A percentile compares a stretch with the other conserved stretches of the same genome.
Evolutionary conservation across 1,140 invertebrate species (phyloP).

Genomic region (Megathymus violae): DNA sequence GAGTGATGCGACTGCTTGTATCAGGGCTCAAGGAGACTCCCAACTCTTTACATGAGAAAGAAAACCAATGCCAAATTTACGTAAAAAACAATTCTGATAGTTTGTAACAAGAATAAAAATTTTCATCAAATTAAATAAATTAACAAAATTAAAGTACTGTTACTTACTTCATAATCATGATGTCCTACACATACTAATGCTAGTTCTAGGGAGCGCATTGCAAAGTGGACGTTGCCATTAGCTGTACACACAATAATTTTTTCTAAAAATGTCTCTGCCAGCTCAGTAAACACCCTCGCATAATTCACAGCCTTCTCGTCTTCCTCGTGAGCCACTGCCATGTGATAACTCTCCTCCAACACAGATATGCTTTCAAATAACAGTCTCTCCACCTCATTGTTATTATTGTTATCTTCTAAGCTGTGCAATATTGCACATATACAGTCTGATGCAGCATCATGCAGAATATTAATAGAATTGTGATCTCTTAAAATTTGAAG

Average conservation of each 20-base stretch:
- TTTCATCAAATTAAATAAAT: neutral
- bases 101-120: neutral
- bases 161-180: slow-evolving; percentile 95
- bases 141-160: neutral
- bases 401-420: slow-evolving; percentile 90
- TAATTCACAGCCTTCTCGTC: slow-evolving; percentile 96
- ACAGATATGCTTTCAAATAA: slow-evolving; percentile 92
- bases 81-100: neutral
- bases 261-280: slow-evolving; percentile 95
- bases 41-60: slow-evolving; percentile 15
- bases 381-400: slow-evolving; percentile 87
- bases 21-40: slow-evolving; percentile 15
- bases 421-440: slow-evolving; percentile 93
- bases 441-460: slow-evolving; percentile 96
- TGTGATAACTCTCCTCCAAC: slow-evolving; percentile 94
- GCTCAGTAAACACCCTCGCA: slow-evolving; percentile 97
- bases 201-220: slow-evolving; percentile 94
- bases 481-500: slow-evolving; percentile 88
- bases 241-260: slow-evolving; percentile 88
- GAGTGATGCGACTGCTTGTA: slow-evolving; percentile 6
- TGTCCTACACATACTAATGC: slow-evolving; percentile 96
- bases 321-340: slow-evolving; percentile 96
- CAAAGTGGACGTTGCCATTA: slow-evolving; percentile 88
- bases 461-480: slow-evolving; percentile 88
- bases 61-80: slow-evolving; percentile 4